Evolutionary conservation across 2,113 vertebrate genomes (phyloP).

Genomic region (Okapia johnstoni): DNA sequence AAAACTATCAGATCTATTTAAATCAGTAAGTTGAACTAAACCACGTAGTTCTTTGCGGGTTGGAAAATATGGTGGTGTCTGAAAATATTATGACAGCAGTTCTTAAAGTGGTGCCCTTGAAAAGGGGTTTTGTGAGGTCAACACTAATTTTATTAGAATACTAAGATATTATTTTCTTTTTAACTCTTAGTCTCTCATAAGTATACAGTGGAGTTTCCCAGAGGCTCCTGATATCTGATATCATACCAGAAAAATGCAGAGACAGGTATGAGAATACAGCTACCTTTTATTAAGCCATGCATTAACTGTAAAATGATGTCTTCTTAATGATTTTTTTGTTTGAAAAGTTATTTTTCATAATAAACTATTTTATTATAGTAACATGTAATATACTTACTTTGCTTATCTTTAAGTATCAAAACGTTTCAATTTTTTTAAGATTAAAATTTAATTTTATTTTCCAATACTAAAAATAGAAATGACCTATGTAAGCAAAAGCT

Average conservation of each 20-base stretch:
- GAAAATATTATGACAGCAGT: not conserved
- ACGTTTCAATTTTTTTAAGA: not conserved
- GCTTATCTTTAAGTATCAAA: not conserved
- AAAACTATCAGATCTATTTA: not conserved
- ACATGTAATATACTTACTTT: not conserved
- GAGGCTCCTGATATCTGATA: not conserved
- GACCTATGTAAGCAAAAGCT: not conserved
- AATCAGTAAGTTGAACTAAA: not conserved
- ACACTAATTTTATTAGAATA: not conserved
- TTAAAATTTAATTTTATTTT: not conserved
- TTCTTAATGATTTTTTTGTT: conserved; percentile 1
- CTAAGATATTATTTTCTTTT: not conserved
- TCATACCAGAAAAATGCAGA: not conserved
- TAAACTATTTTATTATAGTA: not conserved
- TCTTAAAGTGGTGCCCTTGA: not conserved
- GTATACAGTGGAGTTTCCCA: not conserved
- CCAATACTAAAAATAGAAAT: not conserved
- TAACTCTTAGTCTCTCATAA: not conserved
- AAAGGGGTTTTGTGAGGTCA: not conserved
- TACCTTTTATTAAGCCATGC: not conserved
- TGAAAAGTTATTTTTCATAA: not conserved
- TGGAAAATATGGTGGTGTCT: not conserved
- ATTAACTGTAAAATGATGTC: not conserved
- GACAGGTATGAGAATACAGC: not conserved
- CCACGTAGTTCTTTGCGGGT: not conserved